phyloP scores from a whole-genome alignment of 2,113 vertebrate genomes.

The Ivindomyrus marchei region DNA sequence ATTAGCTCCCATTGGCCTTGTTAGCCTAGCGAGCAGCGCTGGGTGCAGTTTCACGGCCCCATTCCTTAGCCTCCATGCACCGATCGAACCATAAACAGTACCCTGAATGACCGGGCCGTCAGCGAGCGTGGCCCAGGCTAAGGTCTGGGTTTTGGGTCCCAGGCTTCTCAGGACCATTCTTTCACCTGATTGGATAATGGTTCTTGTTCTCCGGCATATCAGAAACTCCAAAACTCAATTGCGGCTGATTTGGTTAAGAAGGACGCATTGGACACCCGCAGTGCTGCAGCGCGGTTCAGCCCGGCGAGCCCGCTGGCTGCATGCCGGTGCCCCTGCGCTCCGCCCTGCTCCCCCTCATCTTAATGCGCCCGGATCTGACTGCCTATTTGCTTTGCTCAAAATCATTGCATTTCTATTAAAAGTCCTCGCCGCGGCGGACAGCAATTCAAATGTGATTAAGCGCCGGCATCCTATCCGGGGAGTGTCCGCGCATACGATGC shows the following conservation, averaged over 20 bases:
- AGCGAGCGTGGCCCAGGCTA: background rate
- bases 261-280: background rate
- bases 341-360: constrained; percentile 10
- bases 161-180: background rate
- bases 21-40: background rate
- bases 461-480: background rate
- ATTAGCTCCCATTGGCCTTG: background rate
- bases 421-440: constrained; percentile 19
- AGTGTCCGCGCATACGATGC: constrained; percentile 4
- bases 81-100: background rate
- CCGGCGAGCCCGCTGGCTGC: background rate
- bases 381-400: constrained; percentile 31
- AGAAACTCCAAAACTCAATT: background rate
- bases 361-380: constrained; percentile 20
- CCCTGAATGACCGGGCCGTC: background rate
- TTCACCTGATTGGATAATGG: background rate
- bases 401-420: constrained; percentile 36
- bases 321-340: background rate
- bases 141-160: background rate
- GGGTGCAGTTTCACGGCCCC: background rate
- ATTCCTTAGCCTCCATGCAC: background rate
- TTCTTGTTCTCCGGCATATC: background rate
- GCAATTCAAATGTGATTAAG: constrained; percentile 38
- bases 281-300: background rate
- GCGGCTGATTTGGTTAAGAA: background rate